Percentiles rank a stretch among this genome's conserved stretches.
Evolutionary conservation across 2,888 invertebrate genomes (phyloP).

Genomic region (Aphodius sticticus): DNA sequence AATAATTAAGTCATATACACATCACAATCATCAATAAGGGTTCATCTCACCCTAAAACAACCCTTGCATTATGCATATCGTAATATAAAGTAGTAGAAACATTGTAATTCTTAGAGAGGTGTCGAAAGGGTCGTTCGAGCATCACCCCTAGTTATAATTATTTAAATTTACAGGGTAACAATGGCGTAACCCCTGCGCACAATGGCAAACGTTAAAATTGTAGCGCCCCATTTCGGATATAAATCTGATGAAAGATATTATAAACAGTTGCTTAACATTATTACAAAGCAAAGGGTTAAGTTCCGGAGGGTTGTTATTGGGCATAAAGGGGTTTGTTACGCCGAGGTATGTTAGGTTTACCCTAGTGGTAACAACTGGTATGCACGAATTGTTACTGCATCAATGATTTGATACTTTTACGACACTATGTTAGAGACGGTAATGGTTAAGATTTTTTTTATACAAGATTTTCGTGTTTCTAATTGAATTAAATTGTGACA

Average conservation of each 20-base stretch:
- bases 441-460: no score
- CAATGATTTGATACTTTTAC: neutral
- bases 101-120: no score
- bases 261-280: slow-evolving; percentile 20
- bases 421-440: no score
- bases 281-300: slow-evolving; percentile 13
- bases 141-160: slow-evolving; percentile 6
- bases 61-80: no score
- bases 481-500: no score
- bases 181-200: neutral
- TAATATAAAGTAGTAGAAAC: no score
- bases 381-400: slow-evolving; percentile 39
- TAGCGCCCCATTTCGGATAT: slow-evolving; percentile 8
- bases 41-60: no score
- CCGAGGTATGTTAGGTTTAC: slow-evolving; percentile 46
- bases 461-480: no score
- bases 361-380: slow-evolving; percentile 45
- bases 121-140: neutral
- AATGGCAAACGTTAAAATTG: neutral
- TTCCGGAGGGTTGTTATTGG: slow-evolving; percentile 18
- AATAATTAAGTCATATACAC: no score
- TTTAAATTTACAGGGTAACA: slow-evolving; percentile 17
- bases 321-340: slow-evolving; percentile 18
- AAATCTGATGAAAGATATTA: slow-evolving; percentile 23
- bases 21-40: no score